phyloP scores from a whole-genome alignment of 2,888 invertebrate genomes.

The Lapara coniferarum region DNA sequence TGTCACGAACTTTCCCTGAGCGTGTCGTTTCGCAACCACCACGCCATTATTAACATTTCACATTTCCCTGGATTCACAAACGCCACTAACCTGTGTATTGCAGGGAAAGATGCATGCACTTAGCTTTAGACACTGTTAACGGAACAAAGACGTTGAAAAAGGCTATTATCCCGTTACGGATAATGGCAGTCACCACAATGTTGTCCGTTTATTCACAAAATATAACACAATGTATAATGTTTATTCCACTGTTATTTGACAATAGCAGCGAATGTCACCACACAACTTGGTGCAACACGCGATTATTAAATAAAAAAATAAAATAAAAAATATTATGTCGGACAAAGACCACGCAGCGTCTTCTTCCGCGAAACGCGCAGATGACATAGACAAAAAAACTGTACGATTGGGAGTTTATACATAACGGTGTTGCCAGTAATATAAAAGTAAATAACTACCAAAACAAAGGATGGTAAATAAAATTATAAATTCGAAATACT shows the following conservation, averaged over 20 bases:
- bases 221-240: conserved; percentile 56
- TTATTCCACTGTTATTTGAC: conserved; percentile 59
- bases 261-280: conserved; percentile 64
- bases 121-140: conserved; percentile 79
- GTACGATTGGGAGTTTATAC: conserved; percentile 29
- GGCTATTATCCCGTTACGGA: conserved; percentile 83
- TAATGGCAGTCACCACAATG: conserved; percentile 75
- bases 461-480: background rate
- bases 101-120: conserved; percentile 84
- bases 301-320: conserved; percentile 70
- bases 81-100: conserved; percentile 78
- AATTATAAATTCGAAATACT: conserved; percentile 16
- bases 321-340: conserved; percentile 69
- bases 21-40: conserved; percentile 62
- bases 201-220: conserved; percentile 52
- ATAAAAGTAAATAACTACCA: background rate
- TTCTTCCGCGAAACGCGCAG: conserved; percentile 69
- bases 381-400: conserved; percentile 40
- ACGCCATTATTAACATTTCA: conserved; percentile 39
- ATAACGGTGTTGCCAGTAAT: conserved; percentile 40
- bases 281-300: conserved; percentile 55
- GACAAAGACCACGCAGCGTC: conserved; percentile 74
- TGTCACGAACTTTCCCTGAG: conserved; percentile 75
- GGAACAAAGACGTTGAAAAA: conserved; percentile 80
- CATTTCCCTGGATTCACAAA: conserved; percentile 29